A percentile compares a stretch with the other conserved stretches of the same genome.
phyloP scores from a whole-genome alignment of 2,797 vertebrate species.

The Pteronotus mesoamericanus region DNA sequence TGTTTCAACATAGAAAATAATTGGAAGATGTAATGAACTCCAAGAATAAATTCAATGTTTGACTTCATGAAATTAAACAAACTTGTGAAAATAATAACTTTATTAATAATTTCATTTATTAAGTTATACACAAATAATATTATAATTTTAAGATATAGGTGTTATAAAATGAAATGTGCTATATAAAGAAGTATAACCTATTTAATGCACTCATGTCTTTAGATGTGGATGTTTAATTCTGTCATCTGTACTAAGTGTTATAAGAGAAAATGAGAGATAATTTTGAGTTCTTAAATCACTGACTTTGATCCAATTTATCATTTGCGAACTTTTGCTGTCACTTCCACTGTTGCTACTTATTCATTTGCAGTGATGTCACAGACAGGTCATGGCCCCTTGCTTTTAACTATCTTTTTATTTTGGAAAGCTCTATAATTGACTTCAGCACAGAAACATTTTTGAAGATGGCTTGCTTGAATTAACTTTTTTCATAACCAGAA shows the following conservation, averaged over 20 bases:
- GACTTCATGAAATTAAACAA: neutral
- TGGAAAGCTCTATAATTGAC: neutral
- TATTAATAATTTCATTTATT: neutral
- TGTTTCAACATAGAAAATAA: neutral
- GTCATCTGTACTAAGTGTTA: neutral
- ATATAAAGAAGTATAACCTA: neutral
- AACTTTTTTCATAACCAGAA: neutral
- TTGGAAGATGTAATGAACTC: neutral
- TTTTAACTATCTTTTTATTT: neutral
- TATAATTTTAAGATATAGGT: neutral
- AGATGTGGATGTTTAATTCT: neutral
- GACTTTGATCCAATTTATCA: neutral
- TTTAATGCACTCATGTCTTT: neutral
- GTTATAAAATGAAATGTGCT: neutral
- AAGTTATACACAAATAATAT: neutral
- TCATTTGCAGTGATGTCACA: neutral
- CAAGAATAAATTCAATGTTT: neutral
- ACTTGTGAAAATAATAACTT: neutral
- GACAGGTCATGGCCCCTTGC: neutral
- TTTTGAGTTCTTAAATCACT: neutral
- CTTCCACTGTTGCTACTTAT: neutral
- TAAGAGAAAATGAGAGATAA: neutral
- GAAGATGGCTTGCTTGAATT: neutral
- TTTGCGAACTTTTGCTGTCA: neutral
- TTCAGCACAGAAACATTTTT: neutral